Conservation (phyloP, 1,140 invertebrate species). For the Papilio aristodemus region DNA sequence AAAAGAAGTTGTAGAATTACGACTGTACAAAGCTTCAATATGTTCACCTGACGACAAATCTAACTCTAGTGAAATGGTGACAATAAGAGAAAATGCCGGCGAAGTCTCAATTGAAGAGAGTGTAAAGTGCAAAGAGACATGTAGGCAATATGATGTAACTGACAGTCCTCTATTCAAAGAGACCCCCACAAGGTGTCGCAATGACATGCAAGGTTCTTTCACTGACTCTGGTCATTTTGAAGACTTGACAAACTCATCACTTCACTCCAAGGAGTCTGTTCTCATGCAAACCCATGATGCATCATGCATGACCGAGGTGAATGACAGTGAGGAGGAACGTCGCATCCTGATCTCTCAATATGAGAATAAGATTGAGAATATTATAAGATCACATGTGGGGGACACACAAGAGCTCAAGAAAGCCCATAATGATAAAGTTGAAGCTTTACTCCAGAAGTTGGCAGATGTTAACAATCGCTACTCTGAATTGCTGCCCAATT, state of each 20-base stretch:
- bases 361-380: conserved; percentile 86
- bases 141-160: conserved; percentile 66
- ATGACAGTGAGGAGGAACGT: conserved; percentile 82
- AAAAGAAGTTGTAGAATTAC: conserved; percentile 90
- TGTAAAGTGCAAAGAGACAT: conserved; percentile 67
- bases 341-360: conserved; percentile 85
- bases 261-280: conserved; percentile 87
- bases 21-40: conserved; percentile 88
- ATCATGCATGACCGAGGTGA: conserved; percentile 77
- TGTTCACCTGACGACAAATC: conserved; percentile 87
- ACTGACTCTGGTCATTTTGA: conserved; percentile 93
- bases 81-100: conserved; percentile 84
- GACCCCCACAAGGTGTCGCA: conserved; percentile 65
- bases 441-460: conserved; percentile 88
- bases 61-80: conserved; percentile 87
- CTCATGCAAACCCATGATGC: conserved; percentile 80
- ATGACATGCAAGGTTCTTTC: conserved; percentile 85
- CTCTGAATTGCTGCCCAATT: conserved; percentile 85
- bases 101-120: conserved; percentile 77
- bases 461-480: conserved; percentile 89
- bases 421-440: conserved; percentile 89
- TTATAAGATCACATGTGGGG: conserved; percentile 85
- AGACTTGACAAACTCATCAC: conserved; percentile 86
- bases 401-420: conserved; percentile 87
- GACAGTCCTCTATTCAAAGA: conserved; percentile 71